phyloP scores from a whole-genome alignment of 2,797 vertebrate genomes.

The Protosalanx chinensis region DNA sequence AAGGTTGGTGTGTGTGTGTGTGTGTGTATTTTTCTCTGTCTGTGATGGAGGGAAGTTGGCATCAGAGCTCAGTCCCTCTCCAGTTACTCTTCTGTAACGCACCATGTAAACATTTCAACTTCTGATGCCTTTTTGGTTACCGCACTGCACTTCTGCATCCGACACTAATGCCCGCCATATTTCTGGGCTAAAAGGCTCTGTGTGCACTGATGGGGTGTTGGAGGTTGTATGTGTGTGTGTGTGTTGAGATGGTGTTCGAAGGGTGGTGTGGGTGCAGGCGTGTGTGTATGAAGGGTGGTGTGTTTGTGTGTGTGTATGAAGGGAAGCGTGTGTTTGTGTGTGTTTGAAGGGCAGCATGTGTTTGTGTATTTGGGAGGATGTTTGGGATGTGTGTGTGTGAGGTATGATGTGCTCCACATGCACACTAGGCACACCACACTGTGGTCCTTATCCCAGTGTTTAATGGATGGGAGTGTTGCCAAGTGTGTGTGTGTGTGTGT shows the following conservation, averaged over 20 bases:
- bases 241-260: background rate
- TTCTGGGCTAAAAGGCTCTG: conserved; percentile 61
- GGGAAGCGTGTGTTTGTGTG: conserved; percentile 1
- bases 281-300: background rate
- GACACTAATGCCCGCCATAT: conserved; percentile 65
- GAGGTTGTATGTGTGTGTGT: conserved; percentile 13
- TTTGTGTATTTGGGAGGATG: background rate
- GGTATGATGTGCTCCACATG: conserved; percentile 48
- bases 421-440: conserved; percentile 32
- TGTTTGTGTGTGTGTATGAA: background rate
- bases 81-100: conserved; percentile 58
- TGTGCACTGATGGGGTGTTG: background rate
- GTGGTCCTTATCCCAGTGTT: conserved; percentile 53
- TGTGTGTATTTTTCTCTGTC: conserved; percentile 63
- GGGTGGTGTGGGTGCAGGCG: background rate
- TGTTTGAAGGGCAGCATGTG: background rate
- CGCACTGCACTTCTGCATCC: conserved; percentile 67
- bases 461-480: conserved; percentile 56
- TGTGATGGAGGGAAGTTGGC: conserved; percentile 48
- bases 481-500: conserved; percentile 43
- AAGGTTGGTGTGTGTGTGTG: background rate
- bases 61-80: conserved; percentile 43
- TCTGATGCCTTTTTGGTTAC: conserved; percentile 68
- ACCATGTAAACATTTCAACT: conserved; percentile 72
- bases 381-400: conserved; percentile 8